Evolutionary conservation across 1,140 invertebrate species (phyloP).

Genomic region (Capitella teleta): DNA sequence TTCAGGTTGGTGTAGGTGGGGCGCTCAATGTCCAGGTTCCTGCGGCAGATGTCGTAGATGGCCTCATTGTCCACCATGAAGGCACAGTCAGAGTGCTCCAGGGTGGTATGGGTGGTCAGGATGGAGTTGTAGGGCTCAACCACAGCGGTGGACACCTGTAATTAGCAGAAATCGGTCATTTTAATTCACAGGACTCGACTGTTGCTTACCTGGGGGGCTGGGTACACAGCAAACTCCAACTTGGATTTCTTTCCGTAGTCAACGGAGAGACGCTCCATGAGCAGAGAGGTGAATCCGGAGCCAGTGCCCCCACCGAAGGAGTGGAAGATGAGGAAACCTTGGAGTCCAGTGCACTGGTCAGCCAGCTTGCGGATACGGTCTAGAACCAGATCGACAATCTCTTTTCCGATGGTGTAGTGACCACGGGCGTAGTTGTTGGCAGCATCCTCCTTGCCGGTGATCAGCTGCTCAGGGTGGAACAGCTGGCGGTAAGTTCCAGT

Average conservation of each 20-base stretch:
- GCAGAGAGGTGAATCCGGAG: conserved; percentile 73
- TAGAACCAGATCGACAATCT: conserved; percentile 40
- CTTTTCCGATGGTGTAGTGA: conserved; percentile 43
- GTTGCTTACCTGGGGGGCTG: conserved; percentile 68
- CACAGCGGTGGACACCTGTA: conserved; percentile 63
- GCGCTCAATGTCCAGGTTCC: conserved; percentile 56
- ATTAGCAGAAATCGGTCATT: too few relatives aligned
- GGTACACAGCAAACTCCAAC: conserved; percentile 79
- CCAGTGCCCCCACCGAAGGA: conserved; percentile 84
- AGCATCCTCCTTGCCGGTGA: conserved; percentile 69
- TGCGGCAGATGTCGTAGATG: conserved; percentile 66
- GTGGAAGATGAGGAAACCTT: conserved; percentile 82
- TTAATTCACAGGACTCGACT: too few relatives aligned
- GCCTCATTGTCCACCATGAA: conserved; percentile 82
- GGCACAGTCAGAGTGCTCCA: conserved; percentile 68
- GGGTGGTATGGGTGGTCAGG: conserved; percentile 63
- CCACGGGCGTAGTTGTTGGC: conserved; percentile 22
- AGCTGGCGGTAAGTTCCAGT: conserved; percentile 32
- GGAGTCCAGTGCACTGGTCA: conserved; percentile 73
- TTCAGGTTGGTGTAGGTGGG: conserved; percentile 75
- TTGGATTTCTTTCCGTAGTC: conserved; percentile 85
- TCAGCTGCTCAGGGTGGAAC: conserved; percentile 59
- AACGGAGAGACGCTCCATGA: conserved; percentile 79
- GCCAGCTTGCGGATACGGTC: conserved; percentile 44
- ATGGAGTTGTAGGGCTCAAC: conserved; percentile 83